phyloP scores from a whole-genome alignment of 1,140 invertebrate species.

The Drosophila nikananu region DNA sequence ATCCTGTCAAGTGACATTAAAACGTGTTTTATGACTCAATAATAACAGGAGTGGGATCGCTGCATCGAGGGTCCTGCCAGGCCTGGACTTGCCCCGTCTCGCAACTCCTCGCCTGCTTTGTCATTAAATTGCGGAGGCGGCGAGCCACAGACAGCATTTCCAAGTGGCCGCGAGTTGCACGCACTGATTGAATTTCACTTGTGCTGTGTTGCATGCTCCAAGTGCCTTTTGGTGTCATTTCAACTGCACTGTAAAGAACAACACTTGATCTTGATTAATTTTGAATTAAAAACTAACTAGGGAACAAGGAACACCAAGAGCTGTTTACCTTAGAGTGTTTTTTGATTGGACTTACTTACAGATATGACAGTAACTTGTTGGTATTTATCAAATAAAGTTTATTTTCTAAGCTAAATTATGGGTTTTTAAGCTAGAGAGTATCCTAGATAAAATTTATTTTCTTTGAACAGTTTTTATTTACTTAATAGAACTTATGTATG shows the following conservation, averaged over 20 bases:
- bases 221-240: conserved; percentile 22
- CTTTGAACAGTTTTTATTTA: too few species aligned
- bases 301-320: neutral
- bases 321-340: neutral
- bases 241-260: conserved; percentile 11
- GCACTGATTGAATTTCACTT: conserved; percentile 75
- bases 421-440: neutral
- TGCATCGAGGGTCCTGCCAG: conserved; percentile 1
- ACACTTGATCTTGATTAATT: neutral
- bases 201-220: conserved; percentile 33
- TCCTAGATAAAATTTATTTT: too few species aligned
- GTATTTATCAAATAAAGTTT: neutral
- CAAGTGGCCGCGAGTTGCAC: conserved; percentile 72
- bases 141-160: conserved; percentile 64
- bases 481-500: too few species aligned
- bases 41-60: conserved; percentile 30
- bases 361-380: neutral
- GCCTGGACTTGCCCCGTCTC: neutral
- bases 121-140: conserved; percentile 38
- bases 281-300: neutral
- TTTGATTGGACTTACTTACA: too few species aligned
- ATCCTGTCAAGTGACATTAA: conserved; percentile 68
- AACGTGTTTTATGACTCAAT: conserved; percentile 79
- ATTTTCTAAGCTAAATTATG: neutral
- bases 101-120: neutral